Evolutionary conservation across 2,113 vertebrate genomes (phyloP), one percentile per base, ranked within the genome.

Genomic region (Dasyprocta punctata): DNA sequence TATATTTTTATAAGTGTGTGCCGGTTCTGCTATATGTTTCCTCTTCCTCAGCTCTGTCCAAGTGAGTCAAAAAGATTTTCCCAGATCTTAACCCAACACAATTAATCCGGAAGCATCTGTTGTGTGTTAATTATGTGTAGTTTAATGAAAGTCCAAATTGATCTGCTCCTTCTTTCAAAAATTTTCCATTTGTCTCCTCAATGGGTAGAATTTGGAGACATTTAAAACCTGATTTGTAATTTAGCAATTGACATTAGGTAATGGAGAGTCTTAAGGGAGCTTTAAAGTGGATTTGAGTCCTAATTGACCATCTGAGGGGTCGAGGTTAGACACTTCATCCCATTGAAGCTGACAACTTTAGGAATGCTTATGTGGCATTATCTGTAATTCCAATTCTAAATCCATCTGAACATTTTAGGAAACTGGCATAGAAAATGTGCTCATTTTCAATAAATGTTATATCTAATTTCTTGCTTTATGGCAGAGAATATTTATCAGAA

Each of bases 71-170:
- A 92, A 90, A 89, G 71, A 93, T 93, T 97, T 98, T 86, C 7
- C 56, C 86, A 41, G 6, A 30, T 98, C 30, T 93, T 49, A 97
- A 96, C 73, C 78, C 95, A 97, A 73, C 33, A 87, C 71, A 96
- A 80, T 97, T 96, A 97, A 96, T 96, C 94, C 61, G n/a, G 78
- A 95, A 96, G 87, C 97, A 97, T 95, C 97, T 98, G 97, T 89
- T 98, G 89, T 91, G 58, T 96, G 88, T 96, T 98, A 97, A 97
- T 98, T 98, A 97, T 93, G 49, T 97, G n/a, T 87, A 89, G 92
- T 96, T 93, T 97, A 97, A 97, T 98, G 86, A 92, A 97, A 97
- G 96, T 96, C 93, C 93, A 96, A 85, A 97, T 96, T 97, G 93
- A 98, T 96, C 78, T 94, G 73, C 36, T 97, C 38, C 80, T 88